Evolutionary conservation across 2,797 vertebrate species (phyloP).

Genomic region (Benthosema pterotum): DNA sequence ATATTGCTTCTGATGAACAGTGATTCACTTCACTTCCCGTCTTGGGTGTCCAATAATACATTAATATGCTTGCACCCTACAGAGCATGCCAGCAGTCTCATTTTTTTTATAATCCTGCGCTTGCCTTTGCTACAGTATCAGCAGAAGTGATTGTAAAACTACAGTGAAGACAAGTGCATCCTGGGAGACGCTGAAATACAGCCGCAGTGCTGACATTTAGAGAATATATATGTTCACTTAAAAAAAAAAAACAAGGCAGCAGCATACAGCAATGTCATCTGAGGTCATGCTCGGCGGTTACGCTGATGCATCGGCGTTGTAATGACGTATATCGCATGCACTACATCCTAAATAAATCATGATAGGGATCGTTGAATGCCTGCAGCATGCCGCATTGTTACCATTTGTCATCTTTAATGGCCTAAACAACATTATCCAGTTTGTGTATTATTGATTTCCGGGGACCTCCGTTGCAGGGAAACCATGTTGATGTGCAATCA

Average conservation of each 20-base stretch:
- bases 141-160: slow-evolving; percentile 36
- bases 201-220: slow-evolving; percentile 64
- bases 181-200: slow-evolving; percentile 35
- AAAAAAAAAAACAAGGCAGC: slow-evolving; percentile 22
- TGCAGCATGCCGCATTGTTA: slow-evolving; percentile 8
- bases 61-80: slow-evolving; percentile 22
- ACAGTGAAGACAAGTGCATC: slow-evolving; percentile 26
- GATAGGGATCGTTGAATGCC: not conserved
- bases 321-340: not conserved
- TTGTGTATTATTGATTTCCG: not conserved
- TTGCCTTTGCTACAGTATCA: slow-evolving; percentile 14
- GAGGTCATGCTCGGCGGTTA: not conserved
- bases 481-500: not conserved
- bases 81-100: slow-evolving; percentile 28
- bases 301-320: slow-evolving; percentile 20
- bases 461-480: not conserved
- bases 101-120: slow-evolving; percentile 44
- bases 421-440: not conserved
- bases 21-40: slow-evolving; percentile 20
- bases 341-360: not conserved
- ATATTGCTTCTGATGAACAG: slow-evolving; percentile 23
- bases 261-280: not conserved
- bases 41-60: slow-evolving; percentile 24
- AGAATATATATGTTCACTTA: slow-evolving; percentile 24
- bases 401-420: slow-evolving; percentile 5